A percentile compares a stretch with the other conserved stretches of the same genome.
Evolutionary conservation across 1,140 invertebrate species (phyloP).

Genomic region (Neodiprion virginianus): DNA sequence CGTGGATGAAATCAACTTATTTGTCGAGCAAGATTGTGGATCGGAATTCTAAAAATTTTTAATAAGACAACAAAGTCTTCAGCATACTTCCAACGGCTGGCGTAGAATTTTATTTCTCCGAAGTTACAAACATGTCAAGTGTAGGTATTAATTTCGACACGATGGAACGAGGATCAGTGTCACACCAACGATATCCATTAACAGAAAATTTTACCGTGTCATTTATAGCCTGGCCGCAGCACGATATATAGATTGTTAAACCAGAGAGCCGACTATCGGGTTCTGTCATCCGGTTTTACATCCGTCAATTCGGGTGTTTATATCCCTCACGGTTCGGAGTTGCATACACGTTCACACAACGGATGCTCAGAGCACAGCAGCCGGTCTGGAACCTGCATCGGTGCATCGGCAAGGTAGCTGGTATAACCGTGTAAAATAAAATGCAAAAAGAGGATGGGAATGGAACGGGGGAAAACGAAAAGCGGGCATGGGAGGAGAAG

Average conservation of each 20-base stretch:
- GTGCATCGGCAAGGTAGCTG: not conserved
- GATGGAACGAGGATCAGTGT: not conserved
- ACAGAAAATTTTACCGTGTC: constrained; percentile 1
- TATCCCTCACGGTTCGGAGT: not conserved
- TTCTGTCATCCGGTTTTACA: not conserved
- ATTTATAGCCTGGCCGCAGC: not conserved
- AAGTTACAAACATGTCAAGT: not conserved
- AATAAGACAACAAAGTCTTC: no score
- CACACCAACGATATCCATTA: not conserved
- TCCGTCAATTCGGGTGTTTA: not conserved
- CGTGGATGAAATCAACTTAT: no score
- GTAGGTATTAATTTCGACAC: no score
- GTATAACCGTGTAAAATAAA: not conserved
- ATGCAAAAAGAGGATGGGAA: not conserved
- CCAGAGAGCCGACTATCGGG: not conserved
- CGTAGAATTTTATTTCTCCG: not conserved
- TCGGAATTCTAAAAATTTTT: no score
- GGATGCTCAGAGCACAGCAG: not conserved
- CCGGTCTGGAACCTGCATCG: not conserved
- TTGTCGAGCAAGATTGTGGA: no score
- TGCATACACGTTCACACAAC: not conserved
- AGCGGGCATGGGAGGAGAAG: not conserved
- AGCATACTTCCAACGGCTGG: no score
- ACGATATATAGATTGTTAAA: constrained; percentile 1
- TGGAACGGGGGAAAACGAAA: not conserved